These are phyloP conservation scores for Tetanocera ferruginea DNA, from an alignment of 2,888 invertebrate genomes.

Conservation along the genomic window DNA sequence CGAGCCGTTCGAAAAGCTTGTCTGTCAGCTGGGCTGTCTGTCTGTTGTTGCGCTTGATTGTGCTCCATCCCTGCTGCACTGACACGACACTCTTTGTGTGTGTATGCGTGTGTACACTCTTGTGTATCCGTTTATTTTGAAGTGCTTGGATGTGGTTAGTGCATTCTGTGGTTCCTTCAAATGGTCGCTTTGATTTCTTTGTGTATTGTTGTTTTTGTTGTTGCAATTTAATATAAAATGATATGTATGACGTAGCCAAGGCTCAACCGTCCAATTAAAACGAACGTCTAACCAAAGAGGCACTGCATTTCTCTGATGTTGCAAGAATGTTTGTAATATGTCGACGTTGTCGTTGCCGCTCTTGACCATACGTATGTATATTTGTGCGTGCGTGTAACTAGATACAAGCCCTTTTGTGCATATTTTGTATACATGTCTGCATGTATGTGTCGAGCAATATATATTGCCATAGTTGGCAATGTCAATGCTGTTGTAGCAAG, in stretches of 20 bases:
- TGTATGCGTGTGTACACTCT: background rate
- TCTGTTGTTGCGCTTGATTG: background rate
- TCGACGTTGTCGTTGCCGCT: background rate
- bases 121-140: background rate
- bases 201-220: background rate
- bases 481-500: background rate
- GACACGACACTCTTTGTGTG: background rate
- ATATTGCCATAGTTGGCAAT: background rate
- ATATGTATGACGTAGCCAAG: constrained; percentile 14
- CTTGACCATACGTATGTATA: no score
- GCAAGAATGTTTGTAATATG: background rate
- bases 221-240: constrained; percentile 3
- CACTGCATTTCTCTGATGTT: background rate
- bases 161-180: constrained; percentile 23
- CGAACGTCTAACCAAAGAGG: background rate
- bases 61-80: background rate
- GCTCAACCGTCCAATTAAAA: constrained; percentile 26
- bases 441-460: background rate
- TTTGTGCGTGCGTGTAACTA: no score
- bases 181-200: constrained; percentile 22
- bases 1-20: background rate
- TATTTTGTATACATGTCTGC: background rate
- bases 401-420: background rate
- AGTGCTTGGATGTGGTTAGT: constrained; percentile 23
- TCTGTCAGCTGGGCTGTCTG: background rate